A percentile compares a stretch with the other conserved stretches of the same genome.
Evolutionary conservation across 2,113 vertebrate genomes (phyloP).

Genomic region (Pelobates fuscus): DNA sequence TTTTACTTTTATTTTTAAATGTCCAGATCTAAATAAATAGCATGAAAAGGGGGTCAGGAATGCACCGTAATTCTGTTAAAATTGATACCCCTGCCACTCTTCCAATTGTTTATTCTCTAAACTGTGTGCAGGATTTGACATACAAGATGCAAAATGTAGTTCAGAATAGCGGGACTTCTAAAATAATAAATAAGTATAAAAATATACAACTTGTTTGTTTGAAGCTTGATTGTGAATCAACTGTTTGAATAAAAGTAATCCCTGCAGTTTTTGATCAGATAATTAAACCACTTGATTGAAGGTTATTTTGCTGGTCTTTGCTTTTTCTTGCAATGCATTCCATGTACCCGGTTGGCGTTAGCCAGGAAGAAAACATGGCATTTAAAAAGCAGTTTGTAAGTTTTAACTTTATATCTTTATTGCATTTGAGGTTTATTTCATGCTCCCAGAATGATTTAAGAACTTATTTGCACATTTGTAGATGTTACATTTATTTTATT

Average conservation of each 20-base stretch:
- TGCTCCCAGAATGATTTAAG: constrained; percentile 67
- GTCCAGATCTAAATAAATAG: too few species aligned
- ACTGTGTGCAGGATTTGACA: not conserved
- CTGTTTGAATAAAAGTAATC: too few species aligned
- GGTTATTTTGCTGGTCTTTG: too few species aligned
- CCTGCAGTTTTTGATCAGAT: too few species aligned
- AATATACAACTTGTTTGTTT: too few species aligned
- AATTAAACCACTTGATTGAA: too few species aligned
- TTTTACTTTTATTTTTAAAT: not conserved
- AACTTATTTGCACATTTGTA: constrained; percentile 51
- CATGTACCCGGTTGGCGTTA: not conserved
- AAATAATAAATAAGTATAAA: too few species aligned
- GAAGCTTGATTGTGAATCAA: too few species aligned
- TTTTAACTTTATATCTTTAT: constrained; percentile 62
- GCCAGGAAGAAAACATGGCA: not conserved
- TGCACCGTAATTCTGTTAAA: constrained; percentile 8
- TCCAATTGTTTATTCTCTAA: not conserved
- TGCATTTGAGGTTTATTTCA: constrained; percentile 60
- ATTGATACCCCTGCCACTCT: not conserved
- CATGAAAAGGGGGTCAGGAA: not conserved
- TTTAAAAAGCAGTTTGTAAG: constrained; percentile 50
- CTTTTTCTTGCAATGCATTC: constrained; percentile 21
- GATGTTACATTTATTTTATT: constrained; percentile 62
- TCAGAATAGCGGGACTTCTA: too few species aligned
- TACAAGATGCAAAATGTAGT: too few species aligned